Percentiles rank a stretch among this genome's conserved stretches.
These are phyloP conservation scores for Enteromius unitaeniatus DNA, from an alignment of 2,797 vertebrate genomes.

Conservation along the genomic window DNA sequence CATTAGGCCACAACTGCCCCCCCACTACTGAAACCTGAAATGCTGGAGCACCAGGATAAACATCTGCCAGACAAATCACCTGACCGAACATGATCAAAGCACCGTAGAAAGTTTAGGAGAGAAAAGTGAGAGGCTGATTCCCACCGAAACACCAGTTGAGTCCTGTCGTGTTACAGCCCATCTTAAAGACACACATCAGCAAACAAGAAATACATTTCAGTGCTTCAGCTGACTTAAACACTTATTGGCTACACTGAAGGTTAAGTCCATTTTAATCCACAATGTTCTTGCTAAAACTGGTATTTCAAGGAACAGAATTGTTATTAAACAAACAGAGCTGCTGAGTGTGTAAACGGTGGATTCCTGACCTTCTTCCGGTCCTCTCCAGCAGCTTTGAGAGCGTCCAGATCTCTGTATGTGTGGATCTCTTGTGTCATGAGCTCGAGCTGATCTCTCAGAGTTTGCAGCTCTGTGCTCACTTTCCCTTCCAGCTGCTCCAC, in stretches of 20 bases:
- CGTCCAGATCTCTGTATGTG: constrained; percentile 86
- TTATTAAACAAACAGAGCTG: neutral
- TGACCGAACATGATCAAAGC: too few relatives aligned
- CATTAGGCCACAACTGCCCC: too few relatives aligned
- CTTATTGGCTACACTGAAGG: neutral
- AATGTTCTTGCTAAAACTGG: neutral
- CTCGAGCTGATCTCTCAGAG: constrained; percentile 84
- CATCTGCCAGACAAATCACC: too few relatives aligned
- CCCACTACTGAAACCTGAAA: too few relatives aligned
- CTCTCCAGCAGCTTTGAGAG: constrained; percentile 84
- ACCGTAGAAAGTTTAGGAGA: too few relatives aligned
- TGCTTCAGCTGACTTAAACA: neutral
- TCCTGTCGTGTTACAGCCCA: neutral
- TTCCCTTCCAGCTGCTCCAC: constrained; percentile 93
- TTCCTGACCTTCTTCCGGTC: constrained; percentile 88
- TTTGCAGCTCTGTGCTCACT: constrained; percentile 85
- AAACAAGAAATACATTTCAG: neutral
- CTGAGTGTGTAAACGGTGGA: neutral
- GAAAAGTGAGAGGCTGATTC: too few relatives aligned
- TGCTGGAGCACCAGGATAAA: too few relatives aligned
- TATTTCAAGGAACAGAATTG: neutral
- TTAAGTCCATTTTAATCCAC: neutral
- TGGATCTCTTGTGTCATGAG: constrained; percentile 79
- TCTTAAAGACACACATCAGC: neutral
- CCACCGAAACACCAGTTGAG: too few relatives aligned